Conservation (phyloP, 2,113 vertebrate genomes). For the Dicrurus megarhynchus region DNA sequence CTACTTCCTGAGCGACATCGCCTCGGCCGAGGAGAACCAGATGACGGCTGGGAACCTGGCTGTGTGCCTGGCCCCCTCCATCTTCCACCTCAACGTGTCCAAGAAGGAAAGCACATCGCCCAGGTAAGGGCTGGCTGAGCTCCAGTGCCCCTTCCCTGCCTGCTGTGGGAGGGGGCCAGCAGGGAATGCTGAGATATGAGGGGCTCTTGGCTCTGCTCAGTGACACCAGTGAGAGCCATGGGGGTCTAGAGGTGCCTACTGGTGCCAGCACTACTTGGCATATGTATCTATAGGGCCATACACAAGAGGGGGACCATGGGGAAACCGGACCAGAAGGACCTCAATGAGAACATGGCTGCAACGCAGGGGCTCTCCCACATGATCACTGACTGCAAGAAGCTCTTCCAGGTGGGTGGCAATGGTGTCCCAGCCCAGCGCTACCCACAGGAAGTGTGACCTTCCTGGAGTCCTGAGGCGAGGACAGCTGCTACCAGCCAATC, state of each 20-base stretch:
- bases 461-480: background rate
- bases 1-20: slow-evolving; percentile 87
- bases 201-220: background rate
- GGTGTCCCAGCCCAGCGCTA: rapidly evolving
- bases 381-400: slow-evolving; percentile 87
- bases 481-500: rapidly evolving
- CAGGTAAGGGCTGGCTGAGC: slow-evolving; percentile 60
- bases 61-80: slow-evolving; percentile 85
- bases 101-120: slow-evolving; percentile 82
- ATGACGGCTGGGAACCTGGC: slow-evolving; percentile 86
- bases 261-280: background rate
- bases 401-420: slow-evolving; percentile 80
- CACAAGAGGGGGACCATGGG: slow-evolving; percentile 71
- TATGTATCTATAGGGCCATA: slow-evolving; percentile 65
- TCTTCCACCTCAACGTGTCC: slow-evolving; percentile 86
- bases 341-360: slow-evolving; percentile 85
- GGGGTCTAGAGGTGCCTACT: background rate
- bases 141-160: background rate
- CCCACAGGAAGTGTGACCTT: rapidly evolving
- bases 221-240: background rate
- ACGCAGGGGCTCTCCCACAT: slow-evolving; percentile 84
- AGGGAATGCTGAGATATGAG: rapidly evolving
- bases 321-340: slow-evolving; percentile 81
- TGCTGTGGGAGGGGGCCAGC: background rate
- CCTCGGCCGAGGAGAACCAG: slow-evolving; percentile 83